A percentile compares a stretch with the other conserved stretches of the same genome.
These are phyloP conservation scores for Cheilosia scutellata DNA, from an alignment of 2,888 invertebrate species.

Conservation along the genomic window DNA sequence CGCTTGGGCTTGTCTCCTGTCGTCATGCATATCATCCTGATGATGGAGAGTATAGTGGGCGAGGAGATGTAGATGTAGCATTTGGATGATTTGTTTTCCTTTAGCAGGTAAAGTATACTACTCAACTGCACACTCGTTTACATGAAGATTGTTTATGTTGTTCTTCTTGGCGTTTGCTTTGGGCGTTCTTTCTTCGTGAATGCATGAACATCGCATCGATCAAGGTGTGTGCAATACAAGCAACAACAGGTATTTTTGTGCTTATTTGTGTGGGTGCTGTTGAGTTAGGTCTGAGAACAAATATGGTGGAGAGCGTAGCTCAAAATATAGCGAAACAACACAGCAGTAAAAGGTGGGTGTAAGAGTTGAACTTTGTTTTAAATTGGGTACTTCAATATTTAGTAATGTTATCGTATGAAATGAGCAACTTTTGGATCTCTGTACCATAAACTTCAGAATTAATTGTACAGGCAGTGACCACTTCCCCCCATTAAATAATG, in stretches of 20 bases:
- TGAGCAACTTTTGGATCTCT: too few species aligned
- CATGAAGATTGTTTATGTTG: conserved; percentile 54
- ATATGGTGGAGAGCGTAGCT: not conserved
- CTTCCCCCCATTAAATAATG: too few species aligned
- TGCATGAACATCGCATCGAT: not conserved
- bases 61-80: conserved; percentile 12
- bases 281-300: conserved; percentile 32
- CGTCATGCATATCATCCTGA: not conserved
- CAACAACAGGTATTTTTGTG: conserved; percentile 41
- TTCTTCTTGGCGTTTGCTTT: conserved; percentile 57
- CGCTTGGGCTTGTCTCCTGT: conserved; percentile 20
- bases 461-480: too few species aligned
- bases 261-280: conserved; percentile 31
- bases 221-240: not conserved
- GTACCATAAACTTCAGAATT: too few species aligned
- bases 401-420: too few species aligned
- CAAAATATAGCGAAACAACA: too few species aligned
- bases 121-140: conserved; percentile 9
- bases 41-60: not conserved
- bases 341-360: not conserved
- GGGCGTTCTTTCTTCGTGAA: conserved; percentile 41
- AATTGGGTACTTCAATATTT: too few species aligned
- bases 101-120: conserved; percentile 58
- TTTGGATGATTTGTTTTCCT: conserved; percentile 52
- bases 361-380: not conserved